These are phyloP conservation scores for Phylloscopus collybita DNA, from an alignment of 2,797 vertebrate genomes.

Conservation along the genomic window DNA sequence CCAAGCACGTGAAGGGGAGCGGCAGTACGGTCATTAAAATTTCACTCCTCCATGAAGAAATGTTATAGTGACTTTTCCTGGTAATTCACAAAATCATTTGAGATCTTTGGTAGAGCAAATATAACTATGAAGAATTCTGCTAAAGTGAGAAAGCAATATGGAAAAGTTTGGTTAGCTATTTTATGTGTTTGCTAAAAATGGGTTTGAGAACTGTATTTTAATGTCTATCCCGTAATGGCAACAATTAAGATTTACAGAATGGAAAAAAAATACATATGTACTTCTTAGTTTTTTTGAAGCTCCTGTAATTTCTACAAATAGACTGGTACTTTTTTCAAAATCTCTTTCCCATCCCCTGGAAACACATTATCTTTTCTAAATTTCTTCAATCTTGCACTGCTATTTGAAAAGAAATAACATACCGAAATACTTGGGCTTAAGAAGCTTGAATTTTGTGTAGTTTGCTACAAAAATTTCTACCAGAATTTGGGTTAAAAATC, in stretches of 20 bases:
- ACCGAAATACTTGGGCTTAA: neutral
- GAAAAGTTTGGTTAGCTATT: neutral
- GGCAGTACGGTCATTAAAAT: neutral
- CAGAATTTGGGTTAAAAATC: neutral
- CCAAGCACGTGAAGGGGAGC: neutral
- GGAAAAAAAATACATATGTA: neutral
- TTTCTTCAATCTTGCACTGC: neutral
- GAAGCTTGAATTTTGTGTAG: neutral
- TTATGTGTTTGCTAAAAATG: neutral
- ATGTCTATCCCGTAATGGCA: neutral
- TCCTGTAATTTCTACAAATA: neutral
- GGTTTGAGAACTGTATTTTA: neutral
- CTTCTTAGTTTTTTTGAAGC: neutral
- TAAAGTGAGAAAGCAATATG: neutral
- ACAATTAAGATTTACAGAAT: slow-evolving; percentile 4
- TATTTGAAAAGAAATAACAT: neutral
- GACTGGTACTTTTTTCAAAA: neutral
- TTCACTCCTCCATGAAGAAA: neutral
- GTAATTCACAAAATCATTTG: neutral
- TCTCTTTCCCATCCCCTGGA: neutral
- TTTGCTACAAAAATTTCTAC: neutral
- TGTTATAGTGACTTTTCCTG: neutral
- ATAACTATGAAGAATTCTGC: neutral
- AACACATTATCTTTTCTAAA: neutral
- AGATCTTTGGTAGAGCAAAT: neutral